Conservation (phyloP, 2,113 vertebrate genomes). For the Oreochromis spilurus region DNA sequence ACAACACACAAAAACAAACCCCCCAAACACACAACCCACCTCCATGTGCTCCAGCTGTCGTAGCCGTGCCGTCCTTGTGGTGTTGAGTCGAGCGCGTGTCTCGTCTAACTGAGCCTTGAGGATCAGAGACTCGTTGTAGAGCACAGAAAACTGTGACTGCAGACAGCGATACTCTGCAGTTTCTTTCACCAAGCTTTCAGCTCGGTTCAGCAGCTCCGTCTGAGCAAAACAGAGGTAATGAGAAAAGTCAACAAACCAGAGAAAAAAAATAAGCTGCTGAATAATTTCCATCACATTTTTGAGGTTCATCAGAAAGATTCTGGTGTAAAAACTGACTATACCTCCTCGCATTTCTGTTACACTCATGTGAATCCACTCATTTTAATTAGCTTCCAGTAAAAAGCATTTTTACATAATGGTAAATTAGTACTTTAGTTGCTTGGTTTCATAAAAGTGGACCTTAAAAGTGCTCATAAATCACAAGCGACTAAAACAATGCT, state of each 20-base stretch:
- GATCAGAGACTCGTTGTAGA: conserved; percentile 94
- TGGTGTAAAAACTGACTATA: rapidly evolving
- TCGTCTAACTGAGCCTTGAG: conserved; percentile 92
- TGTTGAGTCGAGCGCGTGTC: conserved; percentile 87
- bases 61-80: conserved; percentile 86
- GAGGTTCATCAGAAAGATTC: not conserved
- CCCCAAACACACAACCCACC: conserved; percentile 54
- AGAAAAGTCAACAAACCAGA: rapidly evolving
- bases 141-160: conserved; percentile 95
- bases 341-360: not conserved
- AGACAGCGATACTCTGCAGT: conserved; percentile 93
- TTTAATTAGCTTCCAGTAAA: not conserved
- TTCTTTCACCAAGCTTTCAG: conserved; percentile 89
- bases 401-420: rapidly evolving
- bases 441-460: not conserved
- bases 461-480: not conserved
- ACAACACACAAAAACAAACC: rapidly evolving
- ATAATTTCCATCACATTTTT: rapidly evolving
- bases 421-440: rapidly evolving
- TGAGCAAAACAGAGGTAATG: conserved; percentile 16
- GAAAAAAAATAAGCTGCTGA: rapidly evolving
- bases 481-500: not conserved
- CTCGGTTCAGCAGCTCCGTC: conserved; percentile 83
- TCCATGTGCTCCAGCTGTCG: conserved; percentile 94
- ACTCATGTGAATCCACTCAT: not conserved